Evolutionary conservation across 1,140 invertebrate genomes (phyloP), one percentile per base, ranked within the genome.

Genomic region (Eriocheir sinensis): DNA sequence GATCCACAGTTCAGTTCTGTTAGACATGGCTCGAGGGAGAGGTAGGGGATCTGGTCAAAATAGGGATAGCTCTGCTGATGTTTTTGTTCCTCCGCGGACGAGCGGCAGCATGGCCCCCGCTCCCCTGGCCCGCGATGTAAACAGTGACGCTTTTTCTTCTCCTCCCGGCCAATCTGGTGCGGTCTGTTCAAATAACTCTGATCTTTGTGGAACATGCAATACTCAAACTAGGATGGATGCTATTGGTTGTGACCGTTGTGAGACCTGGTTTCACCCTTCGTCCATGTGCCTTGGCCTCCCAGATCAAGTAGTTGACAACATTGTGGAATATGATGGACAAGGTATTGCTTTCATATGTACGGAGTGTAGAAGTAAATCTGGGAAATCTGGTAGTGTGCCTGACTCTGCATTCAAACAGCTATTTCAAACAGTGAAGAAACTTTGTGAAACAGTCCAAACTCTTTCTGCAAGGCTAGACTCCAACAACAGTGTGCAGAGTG

Each of bases 211-310:
- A 81, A 81, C 80, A 30, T 81, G 27, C 80, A 81, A 81, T 81
- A 81, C 34, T 8, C n/a, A 4, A 6, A 81, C 80, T 81, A 81
- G 27, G 4, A 30, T 81, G 34, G 27, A 81, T 27, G 34, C 80
- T 8, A 81, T 81, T 8, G 80, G 80, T 36, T 81, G 80, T 81
- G 44, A 48, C 15, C 44, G 44, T 48, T 6, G 44, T 48, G 44
- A 48, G 4, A 48, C 44, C 44, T 48, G 80, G 80, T 81, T 81
- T 27, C 34, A 81, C 34, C 80, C 80, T 36, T 30, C 80, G 4
- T 81, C 80, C 34, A 81, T 81, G 80, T 81, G 80, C 34, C 80
- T 36, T n/a, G 34, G 80, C n/a, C 34, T 81, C 80, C 80, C 80
- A 27, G 80, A 81, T 36, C 80, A 81, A 36, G n/a, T 81, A 8